A percentile compares a stretch with the other conserved stretches of the same genome.
phyloP scores from a whole-genome alignment of 2,888 invertebrate species.

The Drosophila acutilabella region DNA sequence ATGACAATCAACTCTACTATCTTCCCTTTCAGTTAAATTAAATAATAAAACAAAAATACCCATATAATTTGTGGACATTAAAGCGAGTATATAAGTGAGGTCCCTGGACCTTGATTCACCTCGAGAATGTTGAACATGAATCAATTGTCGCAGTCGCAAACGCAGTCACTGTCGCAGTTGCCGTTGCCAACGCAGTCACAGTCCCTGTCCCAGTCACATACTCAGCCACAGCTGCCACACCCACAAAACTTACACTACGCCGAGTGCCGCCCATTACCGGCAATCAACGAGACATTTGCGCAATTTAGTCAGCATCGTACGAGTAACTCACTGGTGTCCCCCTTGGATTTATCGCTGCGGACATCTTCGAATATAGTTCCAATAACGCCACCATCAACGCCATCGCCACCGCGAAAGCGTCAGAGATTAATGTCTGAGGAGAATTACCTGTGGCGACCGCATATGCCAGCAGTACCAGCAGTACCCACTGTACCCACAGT shows the following conservation, averaged over 20 bases:
- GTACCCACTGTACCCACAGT: background rate
- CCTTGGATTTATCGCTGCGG: conserved; percentile 84
- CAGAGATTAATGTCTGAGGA: conserved; percentile 81
- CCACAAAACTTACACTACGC: conserved; percentile 57
- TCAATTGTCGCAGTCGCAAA: conserved; percentile 33
- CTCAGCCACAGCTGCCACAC: conserved; percentile 40
- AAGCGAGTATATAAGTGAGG: background rate
- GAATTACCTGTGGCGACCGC: conserved; percentile 83
- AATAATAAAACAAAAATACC: too few relatives aligned
- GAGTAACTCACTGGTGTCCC: conserved; percentile 78
- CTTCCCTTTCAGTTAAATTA: too few relatives aligned
- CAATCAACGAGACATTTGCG: conserved; percentile 84
- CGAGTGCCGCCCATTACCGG: conserved; percentile 82
- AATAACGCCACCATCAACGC: conserved; percentile 85
- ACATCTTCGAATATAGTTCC: conserved; percentile 81
- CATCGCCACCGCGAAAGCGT: conserved; percentile 84
- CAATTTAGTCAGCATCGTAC: conserved; percentile 80
- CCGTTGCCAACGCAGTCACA: conserved; percentile 6
- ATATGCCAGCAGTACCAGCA: conserved; percentile 45
- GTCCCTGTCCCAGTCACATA: background rate
- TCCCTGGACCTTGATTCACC: background rate
- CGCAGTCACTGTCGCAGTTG: conserved; percentile 28
- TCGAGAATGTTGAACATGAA: conserved; percentile 51
- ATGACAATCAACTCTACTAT: too few relatives aligned
- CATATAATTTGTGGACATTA: background rate